Conservation (phyloP, 2,113 vertebrate species). For the Onychorhynchus coronatus region DNA sequence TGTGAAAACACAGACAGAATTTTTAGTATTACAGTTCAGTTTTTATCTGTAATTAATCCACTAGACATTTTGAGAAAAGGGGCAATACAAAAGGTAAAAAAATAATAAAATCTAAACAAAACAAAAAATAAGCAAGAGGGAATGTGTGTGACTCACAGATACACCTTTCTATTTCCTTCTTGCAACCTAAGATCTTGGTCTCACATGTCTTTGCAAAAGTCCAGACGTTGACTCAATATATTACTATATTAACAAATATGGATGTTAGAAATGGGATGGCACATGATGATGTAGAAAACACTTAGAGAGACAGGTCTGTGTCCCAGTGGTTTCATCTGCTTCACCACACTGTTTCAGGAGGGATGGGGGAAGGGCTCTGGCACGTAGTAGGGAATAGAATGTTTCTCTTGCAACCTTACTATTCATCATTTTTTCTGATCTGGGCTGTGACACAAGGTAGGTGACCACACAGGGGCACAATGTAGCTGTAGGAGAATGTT, state of each 20-base stretch:
- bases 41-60: background rate
- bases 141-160: background rate
- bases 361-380: background rate
- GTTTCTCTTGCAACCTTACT: background rate
- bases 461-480: conserved; percentile 49
- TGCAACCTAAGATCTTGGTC: background rate
- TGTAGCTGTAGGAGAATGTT: conserved; percentile 37
- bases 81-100: background rate
- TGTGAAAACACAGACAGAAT: background rate
- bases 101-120: background rate
- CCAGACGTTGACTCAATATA: background rate
- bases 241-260: background rate
- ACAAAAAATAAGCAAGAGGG: background rate
- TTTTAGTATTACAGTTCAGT: background rate
- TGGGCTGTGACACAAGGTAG: conserved; percentile 16
- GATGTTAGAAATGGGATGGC: background rate
- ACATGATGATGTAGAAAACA: background rate
- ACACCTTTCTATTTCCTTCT: background rate
- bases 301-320: background rate
- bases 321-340: background rate
- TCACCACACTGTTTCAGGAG: accelerated
- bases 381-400: background rate
- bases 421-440: conserved; percentile 37
- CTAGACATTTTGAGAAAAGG: background rate
- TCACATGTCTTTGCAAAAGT: background rate